Conservation (phyloP, 2,797 vertebrate genomes). For the Chelon labrosus region DNA sequence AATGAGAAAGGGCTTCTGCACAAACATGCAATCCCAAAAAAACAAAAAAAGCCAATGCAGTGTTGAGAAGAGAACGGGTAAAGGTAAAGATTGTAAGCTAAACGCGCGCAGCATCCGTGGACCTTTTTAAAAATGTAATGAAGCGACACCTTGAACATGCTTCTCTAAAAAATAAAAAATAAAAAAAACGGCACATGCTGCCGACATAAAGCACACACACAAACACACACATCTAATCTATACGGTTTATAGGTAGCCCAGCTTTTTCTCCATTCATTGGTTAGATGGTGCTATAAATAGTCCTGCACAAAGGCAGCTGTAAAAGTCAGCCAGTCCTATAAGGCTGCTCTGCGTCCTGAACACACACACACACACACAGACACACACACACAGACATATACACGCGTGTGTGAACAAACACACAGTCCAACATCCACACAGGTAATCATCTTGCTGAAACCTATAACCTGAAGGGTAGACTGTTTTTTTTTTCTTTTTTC, state of each 20-base stretch:
- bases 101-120: conserved; percentile 6
- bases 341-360: conserved; percentile 53
- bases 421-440: conserved; percentile 18
- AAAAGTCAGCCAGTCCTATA: conserved; percentile 78
- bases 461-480: conserved; percentile 46
- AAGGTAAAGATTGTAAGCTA: conserved; percentile 12
- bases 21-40: conserved; percentile 14
- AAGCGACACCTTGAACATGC: conserved; percentile 39
- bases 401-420: conserved; percentile 2
- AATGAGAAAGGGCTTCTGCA: conserved; percentile 35
- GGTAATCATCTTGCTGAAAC: conserved; percentile 64
- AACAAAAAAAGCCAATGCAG: conserved; percentile 3
- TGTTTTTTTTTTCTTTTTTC: background rate
- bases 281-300: conserved; percentile 81
- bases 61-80: conserved; percentile 9
- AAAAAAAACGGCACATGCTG: conserved; percentile 16
- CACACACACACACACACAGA: conserved; percentile 33
- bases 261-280: conserved; percentile 67
- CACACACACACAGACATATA: conserved; percentile 15
- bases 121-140: conserved; percentile 27
- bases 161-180: conserved; percentile 26
- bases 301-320: conserved; percentile 78
- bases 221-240: conserved; percentile 58
- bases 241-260: conserved; percentile 70
- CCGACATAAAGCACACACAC: conserved; percentile 24